phyloP scores from a whole-genome alignment of 2,113 vertebrate genomes.

The Rallus limicola region DNA sequence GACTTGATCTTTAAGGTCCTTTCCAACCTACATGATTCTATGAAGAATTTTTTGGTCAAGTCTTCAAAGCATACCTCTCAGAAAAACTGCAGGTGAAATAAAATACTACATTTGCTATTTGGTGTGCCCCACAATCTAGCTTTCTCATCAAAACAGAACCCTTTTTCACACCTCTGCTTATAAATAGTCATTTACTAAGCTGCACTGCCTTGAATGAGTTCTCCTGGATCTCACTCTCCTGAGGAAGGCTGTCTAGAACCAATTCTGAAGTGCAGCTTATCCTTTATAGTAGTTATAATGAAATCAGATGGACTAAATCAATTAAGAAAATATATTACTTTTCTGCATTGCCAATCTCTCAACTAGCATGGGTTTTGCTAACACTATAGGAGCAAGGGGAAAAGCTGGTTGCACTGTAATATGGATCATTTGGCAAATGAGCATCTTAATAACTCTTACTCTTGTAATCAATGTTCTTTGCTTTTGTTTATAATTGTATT shows the following conservation, averaged over 20 bases:
- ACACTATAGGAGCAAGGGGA: neutral
- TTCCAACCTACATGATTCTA: neutral
- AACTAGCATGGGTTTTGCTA: constrained; percentile 14
- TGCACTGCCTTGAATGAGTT: neutral
- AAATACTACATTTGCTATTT: neutral
- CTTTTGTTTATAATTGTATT: neutral
- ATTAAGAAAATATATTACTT: constrained; percentile 64
- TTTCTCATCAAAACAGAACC: neutral
- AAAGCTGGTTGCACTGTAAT: neutral
- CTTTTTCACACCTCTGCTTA: neutral
- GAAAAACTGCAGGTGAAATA: neutral
- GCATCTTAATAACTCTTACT: neutral
- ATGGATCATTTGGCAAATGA: neutral
- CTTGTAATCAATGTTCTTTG: neutral
- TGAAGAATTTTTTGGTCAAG: neutral
- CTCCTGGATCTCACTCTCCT: neutral
- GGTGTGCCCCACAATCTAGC: neutral
- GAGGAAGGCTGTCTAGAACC: constrained; percentile 9
- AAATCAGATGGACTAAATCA: constrained; percentile 61
- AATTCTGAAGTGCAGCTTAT: constrained; percentile 56
- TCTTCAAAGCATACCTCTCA: neutral
- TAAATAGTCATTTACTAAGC: neutral
- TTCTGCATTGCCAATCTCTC: constrained; percentile 13
- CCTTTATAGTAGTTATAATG: constrained; percentile 40
- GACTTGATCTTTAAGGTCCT: too few relatives aligned